phyloP scores from a whole-genome alignment of 2,888 invertebrate genomes.

The Melangyna quadrimaculata region DNA sequence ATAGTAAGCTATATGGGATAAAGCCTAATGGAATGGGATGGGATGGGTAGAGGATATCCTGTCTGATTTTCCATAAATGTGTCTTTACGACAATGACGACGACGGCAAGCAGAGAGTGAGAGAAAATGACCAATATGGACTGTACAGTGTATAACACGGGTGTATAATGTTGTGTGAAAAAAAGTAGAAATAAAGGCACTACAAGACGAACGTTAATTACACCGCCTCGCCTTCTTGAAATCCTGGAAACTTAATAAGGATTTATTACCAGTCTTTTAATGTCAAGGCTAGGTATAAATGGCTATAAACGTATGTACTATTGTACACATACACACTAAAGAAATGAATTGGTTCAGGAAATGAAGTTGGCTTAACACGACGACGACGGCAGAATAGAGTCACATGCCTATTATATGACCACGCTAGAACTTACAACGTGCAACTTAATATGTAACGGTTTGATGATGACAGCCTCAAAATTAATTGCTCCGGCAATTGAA shows the following conservation, averaged over 20 bases:
- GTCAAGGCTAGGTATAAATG: constrained; percentile 28
- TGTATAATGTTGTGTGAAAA: constrained; percentile 10
- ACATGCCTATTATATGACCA: not conserved
- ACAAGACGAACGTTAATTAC: constrained; percentile 59
- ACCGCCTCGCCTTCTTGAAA: constrained; percentile 9
- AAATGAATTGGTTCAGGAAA: not conserved
- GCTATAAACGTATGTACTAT: not conserved
- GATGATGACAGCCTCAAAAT: constrained; percentile 8
- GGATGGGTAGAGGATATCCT: constrained; percentile 8
- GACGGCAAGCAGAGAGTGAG: not conserved
- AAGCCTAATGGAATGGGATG: not conserved
- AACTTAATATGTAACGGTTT: not conserved
- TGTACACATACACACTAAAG: no score
- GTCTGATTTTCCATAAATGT: constrained; percentile 21
- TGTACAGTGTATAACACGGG: not conserved
- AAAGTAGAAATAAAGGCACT: constrained; percentile 13
- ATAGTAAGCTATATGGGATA: constrained; percentile 17
- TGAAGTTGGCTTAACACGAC: constrained; percentile 39
- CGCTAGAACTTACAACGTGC: not conserved
- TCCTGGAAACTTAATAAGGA: constrained; percentile 39
- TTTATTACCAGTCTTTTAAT: constrained; percentile 58
- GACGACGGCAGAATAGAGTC: constrained; percentile 24
- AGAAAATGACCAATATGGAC: not conserved
- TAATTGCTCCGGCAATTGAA: constrained; percentile 21
- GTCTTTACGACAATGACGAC: no score